Conservation (phyloP, 2,113 vertebrate species). For the Anseranas semipalmata region DNA sequence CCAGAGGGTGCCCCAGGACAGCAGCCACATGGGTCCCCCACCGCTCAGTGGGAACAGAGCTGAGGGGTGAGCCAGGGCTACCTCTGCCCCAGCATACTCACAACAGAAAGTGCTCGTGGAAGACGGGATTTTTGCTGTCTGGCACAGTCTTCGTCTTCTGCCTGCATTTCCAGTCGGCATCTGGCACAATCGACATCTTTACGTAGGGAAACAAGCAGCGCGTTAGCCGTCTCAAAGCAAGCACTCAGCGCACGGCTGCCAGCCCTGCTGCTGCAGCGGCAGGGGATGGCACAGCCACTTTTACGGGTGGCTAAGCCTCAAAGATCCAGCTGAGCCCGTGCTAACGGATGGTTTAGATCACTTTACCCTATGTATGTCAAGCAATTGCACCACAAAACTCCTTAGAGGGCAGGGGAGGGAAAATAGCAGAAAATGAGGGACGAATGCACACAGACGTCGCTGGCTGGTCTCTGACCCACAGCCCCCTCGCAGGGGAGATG, state of each 20-base stretch:
- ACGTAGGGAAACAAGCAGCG: background rate
- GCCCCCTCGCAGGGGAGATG: background rate
- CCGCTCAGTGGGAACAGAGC: background rate
- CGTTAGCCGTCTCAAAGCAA: background rate
- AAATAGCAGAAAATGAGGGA: background rate
- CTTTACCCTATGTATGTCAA: background rate
- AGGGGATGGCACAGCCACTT: background rate
- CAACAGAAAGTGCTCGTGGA: constrained; percentile 78
- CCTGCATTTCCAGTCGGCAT: constrained; percentile 33
- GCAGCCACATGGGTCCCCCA: background rate
- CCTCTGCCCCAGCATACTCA: constrained; percentile 61
- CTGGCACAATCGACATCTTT: constrained; percentile 77
- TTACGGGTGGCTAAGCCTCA: background rate
- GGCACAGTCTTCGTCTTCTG: constrained; percentile 74
- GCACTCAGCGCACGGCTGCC: background rate
- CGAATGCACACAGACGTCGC: background rate
- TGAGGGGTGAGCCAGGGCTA: background rate
- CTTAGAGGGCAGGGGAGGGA: background rate
- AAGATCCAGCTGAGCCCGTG: background rate
- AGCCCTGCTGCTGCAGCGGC: accelerated
- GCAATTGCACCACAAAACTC: background rate
- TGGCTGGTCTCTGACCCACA: background rate
- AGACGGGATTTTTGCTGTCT: constrained; percentile 72
- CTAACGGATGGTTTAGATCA: background rate
- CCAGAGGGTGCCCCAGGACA: background rate